phyloP scores from a whole-genome alignment of 2,888 invertebrate species.

The Cataglyphis albicans region DNA sequence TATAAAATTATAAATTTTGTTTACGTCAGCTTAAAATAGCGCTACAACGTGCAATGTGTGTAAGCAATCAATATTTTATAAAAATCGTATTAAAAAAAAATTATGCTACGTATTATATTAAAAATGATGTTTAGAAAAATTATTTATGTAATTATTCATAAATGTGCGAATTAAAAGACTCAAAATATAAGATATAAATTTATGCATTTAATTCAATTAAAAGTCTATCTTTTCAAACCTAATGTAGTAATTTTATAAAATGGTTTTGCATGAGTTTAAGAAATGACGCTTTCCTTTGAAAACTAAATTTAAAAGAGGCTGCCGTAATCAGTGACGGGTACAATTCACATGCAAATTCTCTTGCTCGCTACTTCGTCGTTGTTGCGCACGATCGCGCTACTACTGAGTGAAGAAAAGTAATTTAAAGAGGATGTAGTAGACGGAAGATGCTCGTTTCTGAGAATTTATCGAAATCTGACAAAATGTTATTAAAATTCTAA shows the following conservation, averaged over 20 bases:
- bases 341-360: slow-evolving; percentile 65
- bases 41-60: neutral
- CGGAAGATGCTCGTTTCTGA: neutral
- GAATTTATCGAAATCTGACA: neutral
- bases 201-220: neutral
- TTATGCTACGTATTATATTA: neutral
- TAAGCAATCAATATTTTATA: neutral
- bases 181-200: neutral
- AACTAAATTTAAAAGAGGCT: slow-evolving; percentile 5
- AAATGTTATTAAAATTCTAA: neutral
- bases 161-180: neutral
- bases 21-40: slow-evolving; percentile 5
- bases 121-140: slow-evolving; percentile 1
- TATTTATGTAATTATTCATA: neutral
- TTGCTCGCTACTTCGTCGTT: neutral
- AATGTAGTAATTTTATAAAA: neutral
- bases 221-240: neutral
- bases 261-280: neutral
- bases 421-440: slow-evolving; percentile 41
- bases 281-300: slow-evolving; percentile 8
- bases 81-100: neutral
- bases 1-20: slow-evolving; percentile 50
- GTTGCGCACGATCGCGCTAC: slow-evolving; percentile 21
- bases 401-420: slow-evolving; percentile 51
- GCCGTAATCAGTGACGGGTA: slow-evolving; percentile 43